Evolutionary conservation across 2,113 vertebrate species (phyloP), one percentile per base, ranked within the genome.

Genomic region (Labeo catla): DNA sequence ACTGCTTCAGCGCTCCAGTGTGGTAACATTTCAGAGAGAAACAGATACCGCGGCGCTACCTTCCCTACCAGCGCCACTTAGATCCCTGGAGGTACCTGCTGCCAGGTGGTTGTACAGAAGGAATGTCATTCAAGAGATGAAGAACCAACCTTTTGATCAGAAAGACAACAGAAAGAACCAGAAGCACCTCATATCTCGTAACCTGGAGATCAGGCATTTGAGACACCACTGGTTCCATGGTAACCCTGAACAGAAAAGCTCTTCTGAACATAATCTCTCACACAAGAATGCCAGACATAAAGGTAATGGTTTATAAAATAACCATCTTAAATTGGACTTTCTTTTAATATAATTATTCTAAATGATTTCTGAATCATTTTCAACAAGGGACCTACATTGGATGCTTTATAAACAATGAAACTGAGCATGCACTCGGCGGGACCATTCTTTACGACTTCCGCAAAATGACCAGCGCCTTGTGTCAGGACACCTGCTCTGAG

Each of bases 401-500:
- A 45, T 97, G 96, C 91, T 97, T 97, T 91, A 87, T 92, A 0
- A 96, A 96, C 0, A 92, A 95, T 1, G 91, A 93, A 0, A 94
- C 93, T 84, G 94, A 96, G 68, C 95, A 94, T 49, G 95, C 94
- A 0, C 91, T 97, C 90, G 96, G 95, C 86, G 96, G 96, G 43
- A 93, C 93, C 0, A 94, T 97, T 81, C 96, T 97, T 80, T 96
- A 96, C 10, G 96, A 97, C 86, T 91, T 96, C 86, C 93, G 96
- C 19, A 97, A 96, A 92, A 97, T 97, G 96, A 97, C 96, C 0
- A 88, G 95, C 73, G 82, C 95, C 36, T 93, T 96, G 86, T 97
- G 96, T 86, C 96, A 97, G 89, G 96, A 96, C 7, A 96, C 96
- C 6, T 97, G 96, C 63, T 96, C 95, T 0, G 96, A 97, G 89